phyloP scores from a whole-genome alignment of 2,113 vertebrate species.

The Heterocephalus glaber region DNA sequence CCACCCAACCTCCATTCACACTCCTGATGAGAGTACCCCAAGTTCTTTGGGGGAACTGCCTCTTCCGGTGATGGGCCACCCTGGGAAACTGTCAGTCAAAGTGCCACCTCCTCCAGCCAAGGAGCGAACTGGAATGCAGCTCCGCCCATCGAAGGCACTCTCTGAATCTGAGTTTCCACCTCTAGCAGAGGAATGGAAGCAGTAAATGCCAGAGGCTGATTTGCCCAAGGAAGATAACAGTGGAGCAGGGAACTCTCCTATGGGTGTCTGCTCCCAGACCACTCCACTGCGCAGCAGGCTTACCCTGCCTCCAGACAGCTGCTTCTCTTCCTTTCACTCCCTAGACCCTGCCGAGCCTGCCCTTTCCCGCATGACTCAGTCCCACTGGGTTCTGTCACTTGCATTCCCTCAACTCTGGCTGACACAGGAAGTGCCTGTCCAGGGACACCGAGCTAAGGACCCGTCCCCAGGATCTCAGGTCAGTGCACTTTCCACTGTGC shows the following conservation, averaged over 20 bases:
- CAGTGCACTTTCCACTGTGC: neutral
- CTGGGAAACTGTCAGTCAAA: neutral
- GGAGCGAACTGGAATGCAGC: neutral
- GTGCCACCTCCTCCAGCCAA: neutral
- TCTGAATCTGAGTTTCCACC: neutral
- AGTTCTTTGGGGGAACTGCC: neutral
- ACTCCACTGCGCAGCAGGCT: fast-evolving
- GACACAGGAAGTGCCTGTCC: neutral
- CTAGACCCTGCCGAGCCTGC: neutral
- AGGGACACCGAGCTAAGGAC: neutral
- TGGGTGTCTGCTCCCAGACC: too few relatives aligned
- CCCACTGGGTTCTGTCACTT: neutral
- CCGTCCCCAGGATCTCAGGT: neutral
- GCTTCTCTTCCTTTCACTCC: neutral
- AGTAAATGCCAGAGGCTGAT: neutral
- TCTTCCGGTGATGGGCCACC: neutral
- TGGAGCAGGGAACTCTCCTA: fast-evolving
- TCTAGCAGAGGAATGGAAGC: neutral
- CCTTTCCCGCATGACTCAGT: too few relatives aligned
- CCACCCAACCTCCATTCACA: fast-evolving
- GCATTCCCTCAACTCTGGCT: neutral
- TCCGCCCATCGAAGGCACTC: neutral
- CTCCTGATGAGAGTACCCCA: fast-evolving
- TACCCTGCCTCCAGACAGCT: neutral
- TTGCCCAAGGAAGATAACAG: fast-evolving